These are phyloP conservation scores for Drosophila melanosoma DNA, from an alignment of 2,888 invertebrate species.

Conservation along the genomic window DNA sequence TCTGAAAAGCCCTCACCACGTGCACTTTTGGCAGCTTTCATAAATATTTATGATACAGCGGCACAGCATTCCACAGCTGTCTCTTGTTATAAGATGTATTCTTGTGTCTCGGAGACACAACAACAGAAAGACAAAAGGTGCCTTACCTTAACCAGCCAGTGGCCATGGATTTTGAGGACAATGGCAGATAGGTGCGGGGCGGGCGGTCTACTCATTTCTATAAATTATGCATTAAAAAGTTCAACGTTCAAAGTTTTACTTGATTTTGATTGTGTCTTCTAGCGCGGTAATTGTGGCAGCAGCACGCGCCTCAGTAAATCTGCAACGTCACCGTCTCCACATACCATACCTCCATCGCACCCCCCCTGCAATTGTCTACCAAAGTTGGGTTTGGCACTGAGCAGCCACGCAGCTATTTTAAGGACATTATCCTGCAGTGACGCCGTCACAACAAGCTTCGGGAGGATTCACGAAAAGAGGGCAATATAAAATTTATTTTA, in stretches of 20 bases:
- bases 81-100: slow-evolving; percentile 42
- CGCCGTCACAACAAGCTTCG: slow-evolving; percentile 16
- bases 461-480: slow-evolving; percentile 10
- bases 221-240: slow-evolving; percentile 81
- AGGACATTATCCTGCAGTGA: slow-evolving; percentile 68
- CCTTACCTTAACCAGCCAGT: slow-evolving; percentile 39
- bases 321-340: not conserved
- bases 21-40: slow-evolving; percentile 61
- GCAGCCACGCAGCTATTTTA: slow-evolving; percentile 52
- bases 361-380: slow-evolving; percentile 17
- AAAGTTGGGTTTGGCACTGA: slow-evolving; percentile 40
- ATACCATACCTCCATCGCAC: not conserved
- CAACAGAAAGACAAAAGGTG: slow-evolving; percentile 36
- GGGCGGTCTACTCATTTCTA: slow-evolving; percentile 27
- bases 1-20: slow-evolving; percentile 12
- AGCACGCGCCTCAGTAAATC: slow-evolving; percentile 45
- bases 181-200: not conserved
- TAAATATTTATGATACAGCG: slow-evolving; percentile 74
- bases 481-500: slow-evolving; percentile 71
- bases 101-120: slow-evolving; percentile 30
- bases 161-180: slow-evolving; percentile 25
- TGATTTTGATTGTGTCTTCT: slow-evolving; percentile 74
- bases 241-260: slow-evolving; percentile 66
- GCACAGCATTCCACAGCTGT: slow-evolving; percentile 49
- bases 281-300: slow-evolving; percentile 54